These are phyloP conservation scores for Willisornis vidua DNA, from an alignment of 2,113 vertebrate species.

Conservation along the genomic window DNA sequence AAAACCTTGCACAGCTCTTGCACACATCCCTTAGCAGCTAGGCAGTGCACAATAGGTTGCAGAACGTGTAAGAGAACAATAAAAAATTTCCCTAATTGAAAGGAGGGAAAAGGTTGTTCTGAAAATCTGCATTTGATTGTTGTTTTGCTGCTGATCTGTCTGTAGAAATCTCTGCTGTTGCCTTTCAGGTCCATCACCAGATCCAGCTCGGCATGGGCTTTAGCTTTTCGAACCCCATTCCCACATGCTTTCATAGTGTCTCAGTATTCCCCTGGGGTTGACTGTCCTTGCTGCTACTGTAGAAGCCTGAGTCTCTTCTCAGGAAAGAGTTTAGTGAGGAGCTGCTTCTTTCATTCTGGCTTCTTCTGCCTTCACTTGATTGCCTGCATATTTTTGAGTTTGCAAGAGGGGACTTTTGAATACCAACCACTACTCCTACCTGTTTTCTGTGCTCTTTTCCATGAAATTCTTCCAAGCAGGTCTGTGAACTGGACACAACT, in stretches of 20 bases:
- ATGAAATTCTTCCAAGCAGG: background rate
- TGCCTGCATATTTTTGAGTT: background rate
- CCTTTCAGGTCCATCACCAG: background rate
- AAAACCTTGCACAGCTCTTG: background rate
- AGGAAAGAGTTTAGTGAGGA: background rate
- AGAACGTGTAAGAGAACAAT: background rate
- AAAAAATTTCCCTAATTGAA: background rate
- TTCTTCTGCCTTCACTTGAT: background rate
- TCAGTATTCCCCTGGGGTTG: background rate
- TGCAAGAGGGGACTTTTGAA: background rate
- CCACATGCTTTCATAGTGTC: background rate
- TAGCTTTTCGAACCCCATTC: background rate
- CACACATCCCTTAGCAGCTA: background rate
- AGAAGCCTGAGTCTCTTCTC: background rate
- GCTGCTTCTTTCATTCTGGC: background rate
- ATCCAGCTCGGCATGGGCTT: background rate
- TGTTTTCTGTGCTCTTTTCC: background rate
- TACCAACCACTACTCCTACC: background rate
- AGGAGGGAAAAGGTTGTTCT: rapidly evolving
- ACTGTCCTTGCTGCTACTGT: background rate
- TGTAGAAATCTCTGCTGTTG: background rate
- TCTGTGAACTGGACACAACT: background rate
- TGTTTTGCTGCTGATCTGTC: background rate
- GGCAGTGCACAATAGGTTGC: background rate
- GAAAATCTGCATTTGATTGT: background rate